Evolutionary conservation across 2,797 vertebrate species (phyloP).

Genomic region (Neosalanx taihuensis): DNA sequence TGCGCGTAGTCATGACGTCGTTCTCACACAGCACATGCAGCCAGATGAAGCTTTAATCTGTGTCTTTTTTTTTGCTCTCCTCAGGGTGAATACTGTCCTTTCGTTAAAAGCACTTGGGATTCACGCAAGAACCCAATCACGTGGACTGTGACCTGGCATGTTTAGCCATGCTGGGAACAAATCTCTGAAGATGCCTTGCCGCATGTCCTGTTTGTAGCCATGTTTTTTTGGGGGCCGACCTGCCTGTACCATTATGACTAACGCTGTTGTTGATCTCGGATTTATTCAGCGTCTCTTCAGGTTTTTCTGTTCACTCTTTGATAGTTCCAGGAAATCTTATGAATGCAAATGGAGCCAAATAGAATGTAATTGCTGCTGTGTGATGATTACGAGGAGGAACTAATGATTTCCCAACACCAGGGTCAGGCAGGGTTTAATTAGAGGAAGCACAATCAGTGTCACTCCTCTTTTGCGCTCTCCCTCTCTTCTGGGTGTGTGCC

Average conservation of each 20-base stretch:
- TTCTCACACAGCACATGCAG: constrained; percentile 1
- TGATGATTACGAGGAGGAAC: constrained; percentile 88
- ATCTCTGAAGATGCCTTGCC: neutral
- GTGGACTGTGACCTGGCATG: constrained; percentile 29
- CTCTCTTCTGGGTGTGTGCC: constrained; percentile 65
- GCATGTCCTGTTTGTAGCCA: neutral
- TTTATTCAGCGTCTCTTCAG: constrained; percentile 50
- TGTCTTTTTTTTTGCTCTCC: constrained; percentile 12
- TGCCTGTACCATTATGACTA: constrained; percentile 44
- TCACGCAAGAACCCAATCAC: constrained; percentile 34
- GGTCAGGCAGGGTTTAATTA: constrained; percentile 96
- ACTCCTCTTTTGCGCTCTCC: constrained; percentile 58
- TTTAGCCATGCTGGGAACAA: constrained; percentile 43
- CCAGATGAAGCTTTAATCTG: neutral
- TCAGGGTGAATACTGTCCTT: constrained; percentile 11
- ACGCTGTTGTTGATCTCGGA: constrained; percentile 31
- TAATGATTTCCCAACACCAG: constrained; percentile 93
- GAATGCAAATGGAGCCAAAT: constrained; percentile 86
- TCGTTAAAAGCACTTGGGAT: constrained; percentile 37
- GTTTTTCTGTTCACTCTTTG: constrained; percentile 54
- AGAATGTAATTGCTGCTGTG: constrained; percentile 87
- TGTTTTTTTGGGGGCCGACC: constrained; percentile 9
- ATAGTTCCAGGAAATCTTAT: constrained; percentile 78
- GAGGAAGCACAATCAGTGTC: constrained; percentile 85
- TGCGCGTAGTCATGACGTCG: neutral